Evolutionary conservation across 2,888 invertebrate genomes (phyloP), one percentile per base, ranked within the genome.

Genomic region (Lithophane socia): DNA sequence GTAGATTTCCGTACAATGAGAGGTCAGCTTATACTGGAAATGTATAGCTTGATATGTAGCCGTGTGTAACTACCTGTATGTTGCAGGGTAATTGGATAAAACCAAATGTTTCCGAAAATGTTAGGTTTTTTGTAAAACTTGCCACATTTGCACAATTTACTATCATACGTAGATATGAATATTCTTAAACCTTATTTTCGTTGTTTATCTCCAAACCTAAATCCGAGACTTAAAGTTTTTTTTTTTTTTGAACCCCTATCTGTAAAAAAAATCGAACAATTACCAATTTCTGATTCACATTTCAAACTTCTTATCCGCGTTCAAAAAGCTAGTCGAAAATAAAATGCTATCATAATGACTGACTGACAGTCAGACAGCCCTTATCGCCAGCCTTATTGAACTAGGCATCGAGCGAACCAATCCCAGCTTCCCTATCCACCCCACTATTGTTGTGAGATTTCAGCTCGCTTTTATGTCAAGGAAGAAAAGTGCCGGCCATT

Each of bases 381-480:
- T 72, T 77, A 77, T 73, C 73, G 49, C 13, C 21, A n/a, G 16
- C 56, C 42, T 24, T 77, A 83, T 86, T 65, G 73, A 70, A 44
- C 18, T 61, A 65, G 65, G 49, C 61, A 44, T 61, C 37, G 52
- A 13, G 60, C 29, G 58, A 67, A 85, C 68, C 58, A 74, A 86
- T 68, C 68, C 56, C 42, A 21, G 13, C 52, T 61, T 49, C 44
- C 42, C n/a, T 10, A 5, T 42, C 37, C 60, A 67, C 16, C 8
- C 12, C 52, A 47, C 49, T 68, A 64, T 82, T 80, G 73, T 79
- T 56, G 84, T 16, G 13, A 13, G 47, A 24, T 66, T 69, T 37
- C 49, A 24, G 24, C 18, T 37, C 49, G n/a, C 29, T 79, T 67
- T 69, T 72, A 68, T 66, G 29, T 16, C 13, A 13, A 44, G 16